A percentile compares a stretch with the other conserved stretches of the same genome.
phyloP scores from a whole-genome alignment of 2,797 vertebrate genomes.

The Pitangus sulphuratus region DNA sequence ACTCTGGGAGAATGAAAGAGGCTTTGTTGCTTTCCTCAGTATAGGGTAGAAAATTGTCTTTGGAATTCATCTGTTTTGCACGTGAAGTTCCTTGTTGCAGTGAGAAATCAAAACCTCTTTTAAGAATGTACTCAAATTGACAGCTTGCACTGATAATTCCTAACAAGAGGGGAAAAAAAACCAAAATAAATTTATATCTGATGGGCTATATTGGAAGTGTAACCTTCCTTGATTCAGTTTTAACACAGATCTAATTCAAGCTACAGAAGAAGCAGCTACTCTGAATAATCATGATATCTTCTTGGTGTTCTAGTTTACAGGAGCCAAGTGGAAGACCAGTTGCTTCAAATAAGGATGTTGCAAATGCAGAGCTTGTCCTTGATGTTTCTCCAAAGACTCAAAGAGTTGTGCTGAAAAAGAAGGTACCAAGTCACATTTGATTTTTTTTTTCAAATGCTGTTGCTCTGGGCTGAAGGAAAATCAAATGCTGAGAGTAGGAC shows the following conservation, averaged over 20 bases:
- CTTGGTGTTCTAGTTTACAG: slow-evolving; percentile 64
- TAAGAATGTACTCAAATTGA: neutral
- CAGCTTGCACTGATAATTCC: neutral
- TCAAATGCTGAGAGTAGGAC: neutral
- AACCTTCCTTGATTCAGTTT: neutral
- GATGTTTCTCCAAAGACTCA: slow-evolving; percentile 94
- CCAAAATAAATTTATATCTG: neutral
- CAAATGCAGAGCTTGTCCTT: slow-evolving; percentile 89
- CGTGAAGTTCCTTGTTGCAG: neutral
- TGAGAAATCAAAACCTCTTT: neutral
- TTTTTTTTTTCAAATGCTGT: neutral
- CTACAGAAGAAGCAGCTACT: neutral
- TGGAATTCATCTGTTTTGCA: neutral
- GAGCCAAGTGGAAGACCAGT: slow-evolving; percentile 81
- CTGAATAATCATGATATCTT: neutral
- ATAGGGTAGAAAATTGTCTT: neutral
- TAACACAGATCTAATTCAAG: neutral
- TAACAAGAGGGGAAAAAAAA: fast-evolving
- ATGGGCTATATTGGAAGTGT: neutral
- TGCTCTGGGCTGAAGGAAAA: neutral
- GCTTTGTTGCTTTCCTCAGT: neutral
- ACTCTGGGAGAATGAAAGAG: neutral
- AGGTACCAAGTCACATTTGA: slow-evolving; percentile 76
- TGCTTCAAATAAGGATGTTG: slow-evolving; percentile 80
- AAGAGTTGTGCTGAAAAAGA: slow-evolving; percentile 94